These are phyloP conservation scores for Gnathonemus longibarbis DNA, from an alignment of 2,113 vertebrate species.

Conservation along the genomic window DNA sequence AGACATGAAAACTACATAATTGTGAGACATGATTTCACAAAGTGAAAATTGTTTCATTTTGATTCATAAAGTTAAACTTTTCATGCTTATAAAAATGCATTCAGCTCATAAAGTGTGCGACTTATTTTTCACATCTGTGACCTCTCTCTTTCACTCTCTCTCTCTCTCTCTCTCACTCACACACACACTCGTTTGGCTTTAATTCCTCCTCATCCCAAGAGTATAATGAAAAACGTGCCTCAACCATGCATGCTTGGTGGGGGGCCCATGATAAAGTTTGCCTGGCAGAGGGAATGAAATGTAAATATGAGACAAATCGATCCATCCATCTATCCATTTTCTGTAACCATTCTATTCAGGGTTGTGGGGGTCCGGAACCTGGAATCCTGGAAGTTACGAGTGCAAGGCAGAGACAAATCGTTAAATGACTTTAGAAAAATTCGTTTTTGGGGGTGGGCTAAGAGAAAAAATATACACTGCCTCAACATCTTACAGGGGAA, in stretches of 20 bases:
- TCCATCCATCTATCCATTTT: not conserved
- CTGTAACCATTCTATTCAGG: not conserved
- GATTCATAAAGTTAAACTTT: not conserved
- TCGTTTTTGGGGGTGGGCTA: not conserved
- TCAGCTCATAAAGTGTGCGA: not conserved
- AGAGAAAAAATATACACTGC: not conserved
- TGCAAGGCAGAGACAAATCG: not conserved
- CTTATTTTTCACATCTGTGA: not conserved
- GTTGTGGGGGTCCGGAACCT: not conserved
- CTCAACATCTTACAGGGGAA: not conserved
- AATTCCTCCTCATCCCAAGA: not conserved
- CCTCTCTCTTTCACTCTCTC: not conserved
- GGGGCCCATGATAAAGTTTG: not conserved
- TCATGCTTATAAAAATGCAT: not conserved
- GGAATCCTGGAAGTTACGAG: not conserved
- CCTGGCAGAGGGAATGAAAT: not conserved
- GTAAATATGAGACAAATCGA: not conserved
- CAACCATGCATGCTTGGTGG: not conserved
- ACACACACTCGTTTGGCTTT: not conserved
- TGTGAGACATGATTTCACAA: not conserved
- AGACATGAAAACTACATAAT: slow-evolving; percentile 5
- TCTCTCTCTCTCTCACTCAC: not conserved
- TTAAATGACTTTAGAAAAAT: not conserved
- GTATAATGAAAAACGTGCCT: not conserved
- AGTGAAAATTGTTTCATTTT: slow-evolving; percentile 5